Evolutionary conservation across 1,140 invertebrate species (phyloP).

Genomic region (Musca vetustissima): DNA sequence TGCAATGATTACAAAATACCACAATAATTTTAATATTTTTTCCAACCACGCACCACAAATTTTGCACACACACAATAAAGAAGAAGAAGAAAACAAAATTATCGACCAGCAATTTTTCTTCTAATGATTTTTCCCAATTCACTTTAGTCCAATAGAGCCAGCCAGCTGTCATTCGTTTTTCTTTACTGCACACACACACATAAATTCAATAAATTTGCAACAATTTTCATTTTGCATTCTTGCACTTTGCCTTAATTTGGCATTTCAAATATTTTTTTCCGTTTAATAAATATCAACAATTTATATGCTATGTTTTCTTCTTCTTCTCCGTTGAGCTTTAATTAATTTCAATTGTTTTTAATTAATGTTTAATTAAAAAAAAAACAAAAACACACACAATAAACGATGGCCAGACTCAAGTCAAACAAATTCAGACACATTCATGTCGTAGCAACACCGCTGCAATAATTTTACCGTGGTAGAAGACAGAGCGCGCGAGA

Average conservation of each 20-base stretch:
- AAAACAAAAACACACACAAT: too few species aligned
- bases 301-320: neutral
- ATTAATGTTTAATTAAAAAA: conserved; percentile 15
- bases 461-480: too few species aligned
- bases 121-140: conserved; percentile 19
- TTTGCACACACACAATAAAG: too few species aligned
- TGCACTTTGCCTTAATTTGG: too few species aligned
- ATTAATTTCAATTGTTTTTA: conserved; percentile 24
- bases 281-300: neutral
- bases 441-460: too few species aligned
- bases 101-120: neutral
- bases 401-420: too few species aligned
- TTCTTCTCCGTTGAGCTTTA: neutral
- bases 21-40: too few species aligned
- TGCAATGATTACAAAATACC: neutral
- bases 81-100: too few species aligned
- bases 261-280: too few species aligned
- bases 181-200: neutral
- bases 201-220: neutral
- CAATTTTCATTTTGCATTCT: neutral
- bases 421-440: too few species aligned
- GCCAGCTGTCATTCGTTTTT: neutral
- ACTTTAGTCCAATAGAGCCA: neutral
- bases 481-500: too few species aligned
- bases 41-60: too few species aligned